Conservation (phyloP, 2,888 invertebrate genomes). For the Empis livida region DNA sequence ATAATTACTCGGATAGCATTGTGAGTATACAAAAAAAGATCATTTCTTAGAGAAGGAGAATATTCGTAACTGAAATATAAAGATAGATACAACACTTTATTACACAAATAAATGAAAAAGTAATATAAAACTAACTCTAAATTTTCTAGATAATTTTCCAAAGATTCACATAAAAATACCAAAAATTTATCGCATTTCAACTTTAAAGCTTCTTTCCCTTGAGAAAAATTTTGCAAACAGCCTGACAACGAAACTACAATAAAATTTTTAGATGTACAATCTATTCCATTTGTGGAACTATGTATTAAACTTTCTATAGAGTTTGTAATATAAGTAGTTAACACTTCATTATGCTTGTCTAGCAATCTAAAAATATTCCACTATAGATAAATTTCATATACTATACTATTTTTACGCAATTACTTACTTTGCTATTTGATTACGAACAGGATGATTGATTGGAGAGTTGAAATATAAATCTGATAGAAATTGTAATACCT, state of each 20-base stretch:
- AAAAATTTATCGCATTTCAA: conserved; percentile 18
- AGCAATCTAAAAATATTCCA: conserved; percentile 1
- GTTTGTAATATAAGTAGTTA: background rate
- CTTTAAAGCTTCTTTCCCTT: conserved; percentile 23
- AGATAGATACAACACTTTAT: too few relatives aligned
- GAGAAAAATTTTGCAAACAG: conserved; percentile 31
- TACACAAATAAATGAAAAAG: too few relatives aligned
- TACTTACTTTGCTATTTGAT: conserved; percentile 29
- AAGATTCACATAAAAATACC: conserved; percentile 19
- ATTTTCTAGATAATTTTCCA: conserved; percentile 21
- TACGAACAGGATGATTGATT: conserved; percentile 33
- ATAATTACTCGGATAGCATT: conserved; percentile 35
- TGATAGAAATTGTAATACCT: conserved; percentile 24
- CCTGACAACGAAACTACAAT: conserved; percentile 22
- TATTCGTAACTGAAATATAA: conserved; percentile 14
- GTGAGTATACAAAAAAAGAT: conserved; percentile 30
- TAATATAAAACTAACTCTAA: conserved; percentile 2
- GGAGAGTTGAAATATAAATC: conserved; percentile 28
- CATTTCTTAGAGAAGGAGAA: conserved; percentile 32
- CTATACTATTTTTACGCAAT: background rate
- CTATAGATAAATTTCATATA: conserved; percentile 1
- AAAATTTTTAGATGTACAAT: conserved; percentile 13
- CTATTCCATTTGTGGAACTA: too few relatives aligned
- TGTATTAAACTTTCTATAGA: too few relatives aligned
- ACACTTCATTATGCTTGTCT: background rate